These are phyloP conservation scores for Epinotia bilunana DNA, from an alignment of 2,888 invertebrate genomes.

Conservation along the genomic window DNA sequence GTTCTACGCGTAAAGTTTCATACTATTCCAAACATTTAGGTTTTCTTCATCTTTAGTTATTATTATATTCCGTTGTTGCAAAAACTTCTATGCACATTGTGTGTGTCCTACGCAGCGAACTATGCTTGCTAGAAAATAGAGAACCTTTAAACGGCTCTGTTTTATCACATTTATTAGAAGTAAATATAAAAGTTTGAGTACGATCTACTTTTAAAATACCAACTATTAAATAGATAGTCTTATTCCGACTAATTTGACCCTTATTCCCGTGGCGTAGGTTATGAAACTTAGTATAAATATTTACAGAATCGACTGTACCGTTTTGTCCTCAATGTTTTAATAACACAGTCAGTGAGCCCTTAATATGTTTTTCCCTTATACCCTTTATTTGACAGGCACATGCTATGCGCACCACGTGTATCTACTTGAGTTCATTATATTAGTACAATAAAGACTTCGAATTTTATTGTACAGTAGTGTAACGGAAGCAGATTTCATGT, in stretches of 20 bases:
- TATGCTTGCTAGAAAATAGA: neutral
- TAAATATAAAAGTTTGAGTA: no score
- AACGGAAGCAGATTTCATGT: constrained; percentile 26
- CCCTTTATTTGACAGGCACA: neutral
- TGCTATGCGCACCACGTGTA: neutral
- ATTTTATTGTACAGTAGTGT: constrained; percentile 12
- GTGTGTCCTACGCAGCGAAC: neutral
- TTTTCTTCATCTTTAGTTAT: neutral
- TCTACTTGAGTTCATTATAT: neutral
- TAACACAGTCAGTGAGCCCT: neutral
- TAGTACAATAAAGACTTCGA: constrained; percentile 1
- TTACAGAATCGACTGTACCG: no score
- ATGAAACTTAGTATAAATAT: no score
- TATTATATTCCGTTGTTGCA: neutral
- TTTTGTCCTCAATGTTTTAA: no score
- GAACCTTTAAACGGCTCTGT: no score
- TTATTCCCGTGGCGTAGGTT: no score
- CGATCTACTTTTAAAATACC: no score
- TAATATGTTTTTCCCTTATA: neutral
- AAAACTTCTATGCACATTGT: neutral
- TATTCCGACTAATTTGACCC: no score
- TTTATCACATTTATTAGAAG: no score
- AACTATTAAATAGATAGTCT: no score
- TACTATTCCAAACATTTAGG: neutral
- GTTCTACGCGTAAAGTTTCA: neutral